These are phyloP conservation scores for Hyposoter dolosus DNA, from an alignment of 2,888 invertebrate species.

Conservation along the genomic window DNA sequence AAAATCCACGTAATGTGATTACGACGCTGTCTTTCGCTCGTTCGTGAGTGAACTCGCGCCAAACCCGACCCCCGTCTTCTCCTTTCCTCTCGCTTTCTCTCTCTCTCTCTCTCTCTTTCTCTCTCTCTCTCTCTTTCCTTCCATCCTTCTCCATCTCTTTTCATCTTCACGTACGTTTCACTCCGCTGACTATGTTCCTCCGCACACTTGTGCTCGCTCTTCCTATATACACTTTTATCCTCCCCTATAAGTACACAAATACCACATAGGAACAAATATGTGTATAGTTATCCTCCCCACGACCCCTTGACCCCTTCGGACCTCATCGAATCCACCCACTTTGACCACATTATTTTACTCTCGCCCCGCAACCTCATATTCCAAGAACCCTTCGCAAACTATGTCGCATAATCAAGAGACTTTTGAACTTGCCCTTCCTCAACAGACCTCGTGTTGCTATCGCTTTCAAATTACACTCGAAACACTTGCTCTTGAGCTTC, in stretches of 20 bases:
- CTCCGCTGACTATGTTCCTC: slow-evolving; percentile 41
- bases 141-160: slow-evolving; percentile 27
- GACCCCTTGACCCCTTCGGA: slow-evolving; percentile 61
- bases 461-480: background rate
- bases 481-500: background rate
- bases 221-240: slow-evolving; percentile 11
- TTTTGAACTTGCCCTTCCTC: slow-evolving; percentile 13
- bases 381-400: background rate
- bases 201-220: slow-evolving; percentile 27
- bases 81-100: slow-evolving; percentile 17
- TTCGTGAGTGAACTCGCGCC: slow-evolving; percentile 75
- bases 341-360: slow-evolving; percentile 52
- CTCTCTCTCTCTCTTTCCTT: slow-evolving; percentile 35
- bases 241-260: slow-evolving; percentile 50
- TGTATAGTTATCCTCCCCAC: slow-evolving; percentile 50
- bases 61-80: slow-evolving; percentile 51
- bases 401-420: slow-evolving; percentile 30
- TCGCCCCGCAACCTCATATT: slow-evolving; percentile 8
- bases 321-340: slow-evolving; percentile 60
- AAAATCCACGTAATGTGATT: slow-evolving; percentile 83
- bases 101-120: slow-evolving; percentile 45
- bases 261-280: slow-evolving; percentile 48
- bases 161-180: slow-evolving; percentile 61
- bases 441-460: background rate
- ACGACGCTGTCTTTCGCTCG: slow-evolving; percentile 82